Base-by-base conservation (phyloP, 2,888 invertebrate species). In the Lathronympha strigana region DNA sequence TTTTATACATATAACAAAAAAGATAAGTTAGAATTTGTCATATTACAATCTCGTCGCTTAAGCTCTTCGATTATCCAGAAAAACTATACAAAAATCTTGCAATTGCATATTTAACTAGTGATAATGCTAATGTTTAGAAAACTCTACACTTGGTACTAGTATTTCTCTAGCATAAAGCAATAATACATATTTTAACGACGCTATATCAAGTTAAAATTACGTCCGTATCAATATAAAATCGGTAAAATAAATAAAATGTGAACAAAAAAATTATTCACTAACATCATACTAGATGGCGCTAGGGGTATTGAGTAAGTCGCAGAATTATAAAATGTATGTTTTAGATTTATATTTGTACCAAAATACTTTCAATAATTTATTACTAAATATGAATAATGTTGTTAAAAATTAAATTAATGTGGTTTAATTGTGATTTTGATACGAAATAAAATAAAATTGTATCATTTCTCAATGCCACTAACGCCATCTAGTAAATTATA, bases 101-200 rank as follows among this genome's bases (percentile, higher is more conserved):
- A 17, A 11, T 58, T 64, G 63, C 63, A 40, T 38, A 17, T 43
- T 63, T 51, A 58, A 64, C 51, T 58, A 58, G 63, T 64, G 63
- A 43, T 28, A n/a, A n/a, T n/a, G n/a, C 15, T 36, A 47, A 13
- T 11, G 17, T 17, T 13, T 15, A n/a, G 40, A 17, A 40, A 40
- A 9, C 5, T 36, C 15, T 36, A 13, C 11, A 13, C 2, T 33
- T 3, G 13, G 11, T 13, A 13, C 11, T 33, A 33, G 33, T 13
- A 2, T n/a, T 36, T 5, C n/a, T 33, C 33, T 36, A 36, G n/a
- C n/a, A 6, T 4, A 11, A 50, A 36, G 17, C 17, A 28, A 25
- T 50, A 38, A 13, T 36, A 40, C 9, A 13, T 50, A 61, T 40
- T 61, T 13, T 36, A 50, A n/a, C 38, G 28, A 38, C 11, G 23